A percentile compares a stretch with the other conserved stretches of the same genome.
These are phyloP conservation scores for Brotogeris chrysoptera DNA, from an alignment of 2,797 vertebrate species.

Conservation along the genomic window DNA sequence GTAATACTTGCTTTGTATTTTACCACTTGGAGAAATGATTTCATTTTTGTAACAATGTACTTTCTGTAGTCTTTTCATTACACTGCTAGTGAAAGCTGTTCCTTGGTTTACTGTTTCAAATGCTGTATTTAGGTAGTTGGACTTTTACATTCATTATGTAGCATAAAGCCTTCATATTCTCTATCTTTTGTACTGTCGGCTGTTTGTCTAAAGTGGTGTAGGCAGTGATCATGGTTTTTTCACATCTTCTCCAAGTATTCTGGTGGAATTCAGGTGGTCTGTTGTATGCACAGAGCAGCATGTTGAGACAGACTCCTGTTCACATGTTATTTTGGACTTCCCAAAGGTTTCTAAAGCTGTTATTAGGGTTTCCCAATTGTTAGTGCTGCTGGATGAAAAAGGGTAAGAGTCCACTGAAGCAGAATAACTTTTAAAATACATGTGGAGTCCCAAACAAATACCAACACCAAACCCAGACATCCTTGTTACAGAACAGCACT, in stretches of 20 bases:
- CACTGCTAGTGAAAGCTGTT: not conserved
- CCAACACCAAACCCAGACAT: not conserved
- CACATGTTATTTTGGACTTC: not conserved
- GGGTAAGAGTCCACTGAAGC: not conserved
- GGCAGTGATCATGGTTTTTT: not conserved
- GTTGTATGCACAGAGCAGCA: not conserved
- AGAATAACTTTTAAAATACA: not conserved
- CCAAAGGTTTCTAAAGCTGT: conserved; percentile 12
- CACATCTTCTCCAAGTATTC: not conserved
- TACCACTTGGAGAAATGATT: not conserved
- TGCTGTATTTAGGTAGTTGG: not conserved
- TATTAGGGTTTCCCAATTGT: not conserved
- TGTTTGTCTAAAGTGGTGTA: not conserved
- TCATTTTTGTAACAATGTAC: not conserved
- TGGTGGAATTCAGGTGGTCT: not conserved
- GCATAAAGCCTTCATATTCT: not conserved
- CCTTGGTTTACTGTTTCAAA: not conserved
- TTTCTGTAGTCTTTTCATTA: not conserved
- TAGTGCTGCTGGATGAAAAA: not conserved
- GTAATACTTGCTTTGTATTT: not conserved
- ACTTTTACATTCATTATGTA: not conserved
- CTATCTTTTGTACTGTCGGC: not conserved
- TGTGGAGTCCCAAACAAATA: not conserved
- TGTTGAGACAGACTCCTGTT: not conserved
- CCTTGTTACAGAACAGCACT: not conserved